Evolutionary conservation across 2,113 vertebrate genomes (phyloP).

Genomic region (Gasterosteus aculeatus): DNA sequence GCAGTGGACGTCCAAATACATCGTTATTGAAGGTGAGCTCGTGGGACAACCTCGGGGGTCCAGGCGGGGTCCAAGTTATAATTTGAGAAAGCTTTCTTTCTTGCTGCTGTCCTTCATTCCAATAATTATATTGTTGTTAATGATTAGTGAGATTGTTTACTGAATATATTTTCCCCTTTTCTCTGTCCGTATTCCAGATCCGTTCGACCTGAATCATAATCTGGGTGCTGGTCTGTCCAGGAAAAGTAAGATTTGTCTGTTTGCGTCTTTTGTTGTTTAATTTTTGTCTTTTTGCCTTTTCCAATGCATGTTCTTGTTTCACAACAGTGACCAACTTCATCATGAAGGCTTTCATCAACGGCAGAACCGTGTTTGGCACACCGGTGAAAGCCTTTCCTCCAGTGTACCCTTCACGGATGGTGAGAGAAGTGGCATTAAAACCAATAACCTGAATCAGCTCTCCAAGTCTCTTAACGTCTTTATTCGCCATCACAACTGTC

Average conservation of each 20-base stretch:
- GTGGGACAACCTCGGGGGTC: neutral
- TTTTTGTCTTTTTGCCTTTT: neutral
- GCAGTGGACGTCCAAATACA: constrained; percentile 97
- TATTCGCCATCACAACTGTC: too few relatives aligned
- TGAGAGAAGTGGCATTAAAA: constrained; percentile 50
- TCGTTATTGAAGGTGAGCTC: constrained; percentile 92
- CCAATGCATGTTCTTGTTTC: neutral
- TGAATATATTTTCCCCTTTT: neutral
- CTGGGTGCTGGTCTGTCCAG: constrained; percentile 94
- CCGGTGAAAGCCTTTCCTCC: constrained; percentile 85
- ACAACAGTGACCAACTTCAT: constrained; percentile 96
- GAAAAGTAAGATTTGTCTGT: constrained; percentile 85
- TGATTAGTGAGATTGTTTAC: neutral
- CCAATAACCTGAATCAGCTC: neutral
- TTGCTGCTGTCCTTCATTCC: neutral
- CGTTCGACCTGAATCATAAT: constrained; percentile 96
- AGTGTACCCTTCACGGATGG: constrained; percentile 88
- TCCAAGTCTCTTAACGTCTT: too few relatives aligned
- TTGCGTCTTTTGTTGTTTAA: neutral
- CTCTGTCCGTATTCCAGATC: constrained; percentile 79
- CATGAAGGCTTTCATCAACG: constrained; percentile 98
- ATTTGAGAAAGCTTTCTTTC: neutral
- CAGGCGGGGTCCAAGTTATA: neutral
- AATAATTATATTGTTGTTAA: neutral
- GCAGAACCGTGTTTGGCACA: constrained; percentile 90